Evolutionary conservation across 2,113 vertebrate genomes (phyloP), one percentile per base, ranked within the genome.

Genomic region (Psettodes erumei): DNA sequence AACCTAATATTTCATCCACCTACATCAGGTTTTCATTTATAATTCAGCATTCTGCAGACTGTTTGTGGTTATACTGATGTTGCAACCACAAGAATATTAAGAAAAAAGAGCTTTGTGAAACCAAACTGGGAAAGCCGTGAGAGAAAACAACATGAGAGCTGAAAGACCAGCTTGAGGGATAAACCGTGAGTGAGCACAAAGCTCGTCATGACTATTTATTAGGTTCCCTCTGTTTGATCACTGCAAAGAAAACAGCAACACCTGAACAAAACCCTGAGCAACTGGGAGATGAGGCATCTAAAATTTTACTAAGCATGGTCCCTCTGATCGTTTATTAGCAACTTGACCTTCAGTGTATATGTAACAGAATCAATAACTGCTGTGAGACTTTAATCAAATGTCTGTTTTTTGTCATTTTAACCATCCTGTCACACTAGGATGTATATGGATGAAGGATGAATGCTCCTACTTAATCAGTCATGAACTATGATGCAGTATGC

Each of bases 171-270:
- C 61, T 68, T 73, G 75, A 71, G 40, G 77, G n/a, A 45, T 54
- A 56, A 47, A 67, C 21, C 6, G 1, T 32, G 61, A 58, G 51
- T 8, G 12, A 75, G 65, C 55, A 76, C 71, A 78, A 79, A 83
- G 77, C 71, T 65, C 25, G 63, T 75, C 56, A 78, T 78, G 74
- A 72, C 19, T 81, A 78, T 85, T 83, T 85, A 83, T 75, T 72
- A 79, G 62, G 21, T 77, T 77, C 27, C 66, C 68, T 83, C 47
- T 65, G 55, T 82, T 66, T 83, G 69, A 79, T 82, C 71, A 35
- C 33, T 15, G 50, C 53, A n/a, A 54, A 66, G 62, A 75, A 42
- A 68, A 81, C 35, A 63, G 58, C 38, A 62, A 53, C 80, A 74
- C 62, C 58, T 75, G 56, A 81, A 72, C 37, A 68, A 77, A 76